Percentiles rank a stretch among this genome's conserved stretches.
Evolutionary conservation across 2,113 vertebrate species (phyloP).

Genomic region (Prochilodus magdalenae): DNA sequence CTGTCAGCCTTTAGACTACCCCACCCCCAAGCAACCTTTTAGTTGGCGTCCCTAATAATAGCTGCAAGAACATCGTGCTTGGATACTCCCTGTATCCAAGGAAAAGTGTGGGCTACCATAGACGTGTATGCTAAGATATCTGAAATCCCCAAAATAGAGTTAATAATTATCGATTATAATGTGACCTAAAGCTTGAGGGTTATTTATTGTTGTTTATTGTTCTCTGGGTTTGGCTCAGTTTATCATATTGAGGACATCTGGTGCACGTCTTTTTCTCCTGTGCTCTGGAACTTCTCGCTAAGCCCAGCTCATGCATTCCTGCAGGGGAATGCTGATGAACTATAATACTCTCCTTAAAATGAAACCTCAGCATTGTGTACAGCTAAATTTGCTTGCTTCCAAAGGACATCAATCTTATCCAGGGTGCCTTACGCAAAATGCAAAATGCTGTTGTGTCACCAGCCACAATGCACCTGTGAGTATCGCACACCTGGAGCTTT

Average conservation of each 20-base stretch:
- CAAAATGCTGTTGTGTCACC: conserved; percentile 21
- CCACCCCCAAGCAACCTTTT: conserved; percentile 35
- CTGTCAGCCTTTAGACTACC: conserved; percentile 57
- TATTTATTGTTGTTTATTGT: conserved; percentile 3
- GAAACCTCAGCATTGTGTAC: conserved; percentile 75
- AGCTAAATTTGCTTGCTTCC: conserved; percentile 62
- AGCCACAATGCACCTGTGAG: conserved; percentile 37
- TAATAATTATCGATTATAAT: neutral
- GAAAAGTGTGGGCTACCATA: neutral
- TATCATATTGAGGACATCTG: conserved; percentile 11
- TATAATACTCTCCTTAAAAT: conserved; percentile 62
- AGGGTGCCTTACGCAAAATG: conserved; percentile 37
- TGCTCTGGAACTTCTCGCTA: conserved; percentile 35
- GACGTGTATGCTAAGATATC: neutral
- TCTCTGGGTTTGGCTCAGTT: neutral
- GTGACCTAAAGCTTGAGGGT: neutral
- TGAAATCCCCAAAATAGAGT: neutral
- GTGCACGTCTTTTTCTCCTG: conserved; percentile 25
- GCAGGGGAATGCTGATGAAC: conserved; percentile 65
- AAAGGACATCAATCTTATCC: conserved; percentile 67
- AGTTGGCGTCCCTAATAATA: conserved; percentile 40
- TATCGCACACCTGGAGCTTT: conserved; percentile 43
- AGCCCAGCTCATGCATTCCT: conserved; percentile 51
- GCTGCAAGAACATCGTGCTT: neutral
- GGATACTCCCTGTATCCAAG: neutral